These are phyloP conservation scores for Helobdella robusta DNA, from an alignment of 2,888 invertebrate genomes.

Conservation along the genomic window DNA sequence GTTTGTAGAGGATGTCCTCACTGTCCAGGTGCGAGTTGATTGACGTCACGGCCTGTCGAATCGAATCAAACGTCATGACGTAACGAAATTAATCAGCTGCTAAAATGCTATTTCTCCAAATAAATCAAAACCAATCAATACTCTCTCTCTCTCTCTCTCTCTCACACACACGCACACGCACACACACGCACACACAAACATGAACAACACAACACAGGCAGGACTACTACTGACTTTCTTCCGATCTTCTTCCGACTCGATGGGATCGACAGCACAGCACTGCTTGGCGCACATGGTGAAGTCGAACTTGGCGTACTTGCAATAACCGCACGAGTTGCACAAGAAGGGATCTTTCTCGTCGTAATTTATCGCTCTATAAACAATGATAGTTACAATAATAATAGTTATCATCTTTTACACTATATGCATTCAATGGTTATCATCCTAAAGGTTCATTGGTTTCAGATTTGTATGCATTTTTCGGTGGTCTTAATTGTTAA, in stretches of 20 bases:
- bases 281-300: constrained; percentile 80
- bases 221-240: constrained; percentile 56
- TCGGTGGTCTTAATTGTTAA: too few species aligned
- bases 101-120: neutral
- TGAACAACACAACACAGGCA: neutral
- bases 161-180: neutral
- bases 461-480: too few species aligned
- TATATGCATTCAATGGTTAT: too few species aligned
- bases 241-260: constrained; percentile 89
- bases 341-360: constrained; percentile 97
- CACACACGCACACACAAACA: neutral
- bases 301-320: constrained; percentile 98
- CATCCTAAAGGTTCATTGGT: too few species aligned
- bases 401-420: too few species aligned
- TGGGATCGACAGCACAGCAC: constrained; percentile 91
- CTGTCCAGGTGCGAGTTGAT: constrained; percentile 84
- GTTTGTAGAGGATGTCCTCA: constrained; percentile 84
- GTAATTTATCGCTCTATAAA: constrained; percentile 81
- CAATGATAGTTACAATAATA: too few species aligned
- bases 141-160: too few species aligned
- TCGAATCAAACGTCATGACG: too few species aligned
- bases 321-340: constrained; percentile 96
- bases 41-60: constrained; percentile 73
- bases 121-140: too few species aligned
- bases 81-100: too few species aligned